Evolutionary conservation across 2,797 vertebrate species (phyloP).

Genomic region (Muraenolepis orangiensis): DNA sequence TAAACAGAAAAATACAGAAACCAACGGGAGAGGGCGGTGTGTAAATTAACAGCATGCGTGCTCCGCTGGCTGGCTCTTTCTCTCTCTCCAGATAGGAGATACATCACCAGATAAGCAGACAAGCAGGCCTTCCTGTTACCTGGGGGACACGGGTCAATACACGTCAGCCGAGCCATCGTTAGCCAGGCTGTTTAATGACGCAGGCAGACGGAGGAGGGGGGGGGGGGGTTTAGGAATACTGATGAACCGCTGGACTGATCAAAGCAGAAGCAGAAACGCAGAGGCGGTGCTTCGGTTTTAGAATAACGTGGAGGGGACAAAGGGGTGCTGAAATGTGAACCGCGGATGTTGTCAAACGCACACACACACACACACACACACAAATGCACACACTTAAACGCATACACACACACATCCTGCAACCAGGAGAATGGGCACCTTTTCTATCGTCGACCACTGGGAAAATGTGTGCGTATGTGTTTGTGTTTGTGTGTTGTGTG

Average conservation of each 20-base stretch:
- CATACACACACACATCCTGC: background rate
- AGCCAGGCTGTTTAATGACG: slow-evolving; percentile 43
- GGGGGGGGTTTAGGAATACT: slow-evolving; percentile 1
- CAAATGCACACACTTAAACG: background rate
- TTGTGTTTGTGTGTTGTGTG: too few species aligned
- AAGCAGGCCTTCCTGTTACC: slow-evolving; percentile 38
- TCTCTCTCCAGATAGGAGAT: slow-evolving; percentile 26
- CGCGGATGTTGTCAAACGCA: background rate
- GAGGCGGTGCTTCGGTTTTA: background rate
- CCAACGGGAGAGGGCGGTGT: slow-evolving; percentile 18
- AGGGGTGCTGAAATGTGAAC: background rate
- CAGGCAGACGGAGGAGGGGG: slow-evolving; percentile 11
- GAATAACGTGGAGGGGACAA: background rate
- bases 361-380: background rate
- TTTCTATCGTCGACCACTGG: too few species aligned
- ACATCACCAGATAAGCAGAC: slow-evolving; percentile 37
- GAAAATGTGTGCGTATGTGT: too few species aligned
- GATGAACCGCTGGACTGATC: slow-evolving; percentile 5
- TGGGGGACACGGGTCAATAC: slow-evolving; percentile 57
- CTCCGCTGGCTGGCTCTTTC: slow-evolving; percentile 24
- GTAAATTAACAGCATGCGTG: slow-evolving; percentile 32
- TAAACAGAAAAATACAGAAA: slow-evolving; percentile 46
- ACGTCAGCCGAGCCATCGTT: slow-evolving; percentile 59
- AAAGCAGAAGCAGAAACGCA: background rate
- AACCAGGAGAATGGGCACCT: too few species aligned